phyloP scores from a whole-genome alignment of 2,113 vertebrate genomes.

The Gallinago undulata region DNA sequence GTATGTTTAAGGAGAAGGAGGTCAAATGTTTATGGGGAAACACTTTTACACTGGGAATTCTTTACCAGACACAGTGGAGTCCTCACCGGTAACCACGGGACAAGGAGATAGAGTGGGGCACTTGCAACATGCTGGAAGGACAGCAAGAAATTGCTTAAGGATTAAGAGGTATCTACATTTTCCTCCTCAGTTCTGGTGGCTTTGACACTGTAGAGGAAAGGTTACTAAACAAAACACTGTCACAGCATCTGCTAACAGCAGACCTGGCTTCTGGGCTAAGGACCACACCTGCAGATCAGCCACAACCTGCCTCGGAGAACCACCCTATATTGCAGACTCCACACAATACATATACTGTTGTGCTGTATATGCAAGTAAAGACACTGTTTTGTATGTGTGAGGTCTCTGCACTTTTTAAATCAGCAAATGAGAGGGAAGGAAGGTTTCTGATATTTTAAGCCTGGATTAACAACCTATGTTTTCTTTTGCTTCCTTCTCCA shows the following conservation, averaged over 20 bases:
- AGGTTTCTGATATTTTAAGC: background rate
- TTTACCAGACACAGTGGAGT: background rate
- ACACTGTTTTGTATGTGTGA: accelerated
- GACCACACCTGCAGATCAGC: background rate
- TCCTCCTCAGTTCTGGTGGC: background rate
- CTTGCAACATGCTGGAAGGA: background rate
- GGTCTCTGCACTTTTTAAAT: background rate
- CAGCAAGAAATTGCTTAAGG: background rate
- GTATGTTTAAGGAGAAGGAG: background rate
- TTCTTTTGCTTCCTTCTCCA: background rate
- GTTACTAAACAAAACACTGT: background rate
- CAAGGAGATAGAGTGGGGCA: too few species aligned
- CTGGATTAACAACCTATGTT: background rate
- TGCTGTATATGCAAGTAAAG: accelerated
- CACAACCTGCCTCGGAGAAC: background rate
- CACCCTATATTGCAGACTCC: accelerated
- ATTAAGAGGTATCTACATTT: background rate
- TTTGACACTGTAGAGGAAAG: background rate
- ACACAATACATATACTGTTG: accelerated
- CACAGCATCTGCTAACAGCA: background rate
- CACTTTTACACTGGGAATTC: background rate
- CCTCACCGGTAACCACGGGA: background rate
- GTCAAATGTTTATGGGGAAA: background rate
- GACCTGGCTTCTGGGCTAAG: background rate
- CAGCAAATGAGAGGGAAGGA: background rate